Base-by-base conservation (phyloP, 2,888 invertebrate species). In the Agrochola lychnidis region DNA sequence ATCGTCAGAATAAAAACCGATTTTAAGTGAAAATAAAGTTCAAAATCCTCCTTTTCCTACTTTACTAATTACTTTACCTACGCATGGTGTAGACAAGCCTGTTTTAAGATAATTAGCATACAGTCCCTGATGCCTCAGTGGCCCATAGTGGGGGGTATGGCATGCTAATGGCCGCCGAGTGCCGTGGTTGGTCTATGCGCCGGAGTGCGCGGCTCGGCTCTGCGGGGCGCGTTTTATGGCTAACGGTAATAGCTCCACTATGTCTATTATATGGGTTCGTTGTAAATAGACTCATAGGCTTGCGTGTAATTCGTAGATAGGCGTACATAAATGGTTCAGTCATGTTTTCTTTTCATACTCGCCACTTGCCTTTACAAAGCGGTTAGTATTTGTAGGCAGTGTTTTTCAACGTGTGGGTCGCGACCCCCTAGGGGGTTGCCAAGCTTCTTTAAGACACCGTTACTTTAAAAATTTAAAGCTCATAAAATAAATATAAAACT, bases 121-220 rank as follows among this genome's bases (percentile, higher is more conserved):
- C 16, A 30, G 53, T 82, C 42, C 70, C 57, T 70, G 78, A 42
- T 67, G 76, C 14, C 57, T 57, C 10, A 36, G 36, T 67, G 57
- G 72, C 5, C 69, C 48, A 75, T 79, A 36, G 82, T 79, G 69
- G 74, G 79, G 63, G 42, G 30, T 42, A 77, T 7, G 53, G 53
- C 57, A 64, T 62, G 74, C 12, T 61, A 83, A 82, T 82, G 83
- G 82, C 79, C 53, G 79, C 53, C 12, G 42, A 73, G 51, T 22
- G 73, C n/a, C 40, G 83, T 73, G 83, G 84, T 83, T 83, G 83
- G 83, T 69, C 73, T 68, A 70, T 71, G 70, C 56, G 59, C 73
- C 59, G 61, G 57, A 36, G 62, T 67, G 62, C 45, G 57, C n/a
- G 14, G 45, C 57, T 0, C 7, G 71, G 62, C 70, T 19, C 62